phyloP scores from a whole-genome alignment of 2,797 vertebrate genomes.

The Sciurus vulgaris region DNA sequence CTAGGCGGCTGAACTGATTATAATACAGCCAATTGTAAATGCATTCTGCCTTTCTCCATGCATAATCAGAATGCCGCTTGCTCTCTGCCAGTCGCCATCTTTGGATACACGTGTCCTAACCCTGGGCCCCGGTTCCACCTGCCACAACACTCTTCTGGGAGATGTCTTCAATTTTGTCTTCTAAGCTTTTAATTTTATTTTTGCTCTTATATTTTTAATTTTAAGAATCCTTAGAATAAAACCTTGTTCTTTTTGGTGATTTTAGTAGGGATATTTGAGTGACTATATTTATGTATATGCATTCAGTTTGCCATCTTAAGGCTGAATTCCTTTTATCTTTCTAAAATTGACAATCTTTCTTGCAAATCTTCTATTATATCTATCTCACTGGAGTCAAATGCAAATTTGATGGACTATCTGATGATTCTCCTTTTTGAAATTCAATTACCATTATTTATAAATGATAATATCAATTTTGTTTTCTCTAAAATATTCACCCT shows the following conservation, averaged over 20 bases:
- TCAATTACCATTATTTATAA: slow-evolving; percentile 21
- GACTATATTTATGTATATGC: neutral
- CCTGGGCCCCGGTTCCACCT: too few species aligned
- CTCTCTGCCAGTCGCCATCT: too few species aligned
- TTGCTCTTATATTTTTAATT: slow-evolving; percentile 32
- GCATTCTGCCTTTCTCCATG: too few species aligned
- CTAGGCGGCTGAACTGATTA: too few species aligned
- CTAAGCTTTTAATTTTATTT: neutral
- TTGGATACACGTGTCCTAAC: too few species aligned
- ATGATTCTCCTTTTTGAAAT: slow-evolving; percentile 29
- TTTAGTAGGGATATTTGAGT: neutral
- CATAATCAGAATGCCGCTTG: too few species aligned
- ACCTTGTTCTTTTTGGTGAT: neutral
- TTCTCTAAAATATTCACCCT: slow-evolving; percentile 1
- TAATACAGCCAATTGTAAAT: too few species aligned
- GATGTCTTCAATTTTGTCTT: neutral
- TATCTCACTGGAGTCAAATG: neutral
- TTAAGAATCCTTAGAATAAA: neutral
- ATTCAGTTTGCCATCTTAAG: neutral
- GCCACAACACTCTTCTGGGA: neutral
- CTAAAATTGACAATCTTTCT: slow-evolving; percentile 1
- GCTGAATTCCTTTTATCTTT: slow-evolving; percentile 46
- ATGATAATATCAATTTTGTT: slow-evolving; percentile 1
- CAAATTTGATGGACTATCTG: neutral
- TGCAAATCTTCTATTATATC: neutral